Conservation (phyloP, 2,113 vertebrate species). For the Percina caprodes region DNA sequence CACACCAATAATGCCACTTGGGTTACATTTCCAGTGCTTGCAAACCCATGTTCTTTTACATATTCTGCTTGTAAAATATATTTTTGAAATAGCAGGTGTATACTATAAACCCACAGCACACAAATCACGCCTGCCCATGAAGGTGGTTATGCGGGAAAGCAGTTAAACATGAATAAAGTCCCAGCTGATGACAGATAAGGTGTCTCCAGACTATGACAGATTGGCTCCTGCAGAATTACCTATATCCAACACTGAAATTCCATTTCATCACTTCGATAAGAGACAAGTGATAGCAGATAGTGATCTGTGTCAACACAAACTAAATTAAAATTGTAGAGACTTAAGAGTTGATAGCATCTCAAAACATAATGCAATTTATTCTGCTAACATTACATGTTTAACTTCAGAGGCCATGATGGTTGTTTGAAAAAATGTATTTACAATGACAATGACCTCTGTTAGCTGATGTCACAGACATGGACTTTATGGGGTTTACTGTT, state of each 20-base stretch:
- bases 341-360: constrained; percentile 84
- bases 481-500: background rate
- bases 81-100: background rate
- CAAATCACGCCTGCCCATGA: constrained; percentile 43
- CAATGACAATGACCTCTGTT: constrained; percentile 45
- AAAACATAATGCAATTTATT: constrained; percentile 87
- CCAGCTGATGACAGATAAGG: constrained; percentile 87
- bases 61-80: constrained; percentile 3
- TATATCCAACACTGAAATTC: constrained; percentile 81
- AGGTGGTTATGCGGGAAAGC: constrained; percentile 69
- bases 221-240: constrained; percentile 82
- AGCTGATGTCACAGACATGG: background rate
- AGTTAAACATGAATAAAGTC: constrained; percentile 86
- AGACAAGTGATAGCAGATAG: constrained; percentile 86
- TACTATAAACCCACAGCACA: background rate
- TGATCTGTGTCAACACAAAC: constrained; percentile 89
- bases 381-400: constrained; percentile 84
- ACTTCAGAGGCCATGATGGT: constrained; percentile 78
- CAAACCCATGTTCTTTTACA: background rate
- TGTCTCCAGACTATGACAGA: constrained; percentile 85
- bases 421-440: constrained; percentile 62
- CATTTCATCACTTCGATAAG: constrained; percentile 85
- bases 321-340: constrained; percentile 87
- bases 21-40: background rate
- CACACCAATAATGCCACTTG: background rate